phyloP scores from a whole-genome alignment of 2,113 vertebrate species.

The Pristiophorus japonicus region DNA sequence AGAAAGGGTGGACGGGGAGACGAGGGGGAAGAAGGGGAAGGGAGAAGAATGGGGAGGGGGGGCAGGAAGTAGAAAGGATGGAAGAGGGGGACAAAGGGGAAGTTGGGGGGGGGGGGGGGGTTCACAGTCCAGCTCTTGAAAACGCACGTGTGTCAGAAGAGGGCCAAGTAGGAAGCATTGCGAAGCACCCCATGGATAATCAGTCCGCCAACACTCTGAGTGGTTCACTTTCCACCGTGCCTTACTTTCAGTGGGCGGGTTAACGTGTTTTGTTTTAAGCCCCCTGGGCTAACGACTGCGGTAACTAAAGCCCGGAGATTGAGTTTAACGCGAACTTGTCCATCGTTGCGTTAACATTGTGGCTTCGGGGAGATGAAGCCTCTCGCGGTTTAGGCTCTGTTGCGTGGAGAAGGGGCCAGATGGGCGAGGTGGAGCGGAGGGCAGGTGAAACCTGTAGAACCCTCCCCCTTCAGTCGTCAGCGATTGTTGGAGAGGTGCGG shows the following conservation, averaged over 20 bases:
- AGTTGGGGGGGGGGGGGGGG: too few species aligned
- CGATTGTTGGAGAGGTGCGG: background rate
- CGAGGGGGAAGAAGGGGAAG: too few species aligned
- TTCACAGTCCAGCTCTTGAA: background rate
- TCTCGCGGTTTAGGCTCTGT: background rate
- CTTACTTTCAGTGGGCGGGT: background rate
- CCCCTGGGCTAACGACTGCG: background rate
- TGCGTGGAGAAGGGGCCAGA: background rate
- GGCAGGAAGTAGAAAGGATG: too few species aligned
- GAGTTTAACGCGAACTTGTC: too few species aligned
- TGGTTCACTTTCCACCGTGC: background rate
- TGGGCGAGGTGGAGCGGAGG: too few species aligned
- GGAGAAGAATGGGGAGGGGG: background rate
- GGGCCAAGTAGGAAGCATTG: background rate
- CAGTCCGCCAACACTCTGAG: background rate
- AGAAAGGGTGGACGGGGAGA: too few species aligned
- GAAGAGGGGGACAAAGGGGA: too few species aligned
- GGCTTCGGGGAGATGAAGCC: too few species aligned
- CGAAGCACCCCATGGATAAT: background rate
- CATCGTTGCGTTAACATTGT: background rate
- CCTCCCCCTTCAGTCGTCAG: background rate
- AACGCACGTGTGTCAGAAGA: background rate
- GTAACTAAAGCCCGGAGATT: background rate
- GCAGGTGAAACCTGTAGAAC: background rate
- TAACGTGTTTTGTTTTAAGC: background rate